A percentile compares a stretch with the other conserved stretches of the same genome.
These are phyloP conservation scores for Pseudocheirus occidentalis DNA, from an alignment of 2,797 vertebrate species.

Conservation along the genomic window DNA sequence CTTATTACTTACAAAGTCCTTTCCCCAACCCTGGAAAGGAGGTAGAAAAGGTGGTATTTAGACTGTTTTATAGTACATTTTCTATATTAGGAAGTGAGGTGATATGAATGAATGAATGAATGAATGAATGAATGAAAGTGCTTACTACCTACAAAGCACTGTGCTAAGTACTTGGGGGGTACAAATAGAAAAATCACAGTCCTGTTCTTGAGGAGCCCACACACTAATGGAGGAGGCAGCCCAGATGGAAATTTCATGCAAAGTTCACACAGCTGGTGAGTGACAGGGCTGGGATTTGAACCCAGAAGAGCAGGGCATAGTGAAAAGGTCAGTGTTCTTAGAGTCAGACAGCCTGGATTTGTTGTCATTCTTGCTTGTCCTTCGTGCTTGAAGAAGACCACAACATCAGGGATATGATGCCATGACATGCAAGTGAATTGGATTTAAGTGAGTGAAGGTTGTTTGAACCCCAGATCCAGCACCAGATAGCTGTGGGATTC, in stretches of 20 bases:
- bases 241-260: neutral
- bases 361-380: too few relatives aligned
- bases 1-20: neutral
- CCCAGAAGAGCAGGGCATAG: neutral
- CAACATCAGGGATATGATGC: too few relatives aligned
- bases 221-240: neutral
- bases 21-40: neutral
- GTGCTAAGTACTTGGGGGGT: neutral
- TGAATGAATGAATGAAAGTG: neutral
- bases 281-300: neutral
- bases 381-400: too few relatives aligned
- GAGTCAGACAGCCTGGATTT: neutral
- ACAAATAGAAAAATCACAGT: neutral
- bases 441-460: too few relatives aligned
- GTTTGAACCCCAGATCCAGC: neutral
- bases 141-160: neutral
- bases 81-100: neutral
- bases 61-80: neutral
- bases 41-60: neutral
- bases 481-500: neutral
- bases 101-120: neutral
- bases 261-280: neutral
- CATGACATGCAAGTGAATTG: too few relatives aligned
- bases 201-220: neutral
- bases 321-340: neutral